phyloP scores from a whole-genome alignment of 2,797 vertebrate genomes.

The Lagocephalus sceleratus region DNA sequence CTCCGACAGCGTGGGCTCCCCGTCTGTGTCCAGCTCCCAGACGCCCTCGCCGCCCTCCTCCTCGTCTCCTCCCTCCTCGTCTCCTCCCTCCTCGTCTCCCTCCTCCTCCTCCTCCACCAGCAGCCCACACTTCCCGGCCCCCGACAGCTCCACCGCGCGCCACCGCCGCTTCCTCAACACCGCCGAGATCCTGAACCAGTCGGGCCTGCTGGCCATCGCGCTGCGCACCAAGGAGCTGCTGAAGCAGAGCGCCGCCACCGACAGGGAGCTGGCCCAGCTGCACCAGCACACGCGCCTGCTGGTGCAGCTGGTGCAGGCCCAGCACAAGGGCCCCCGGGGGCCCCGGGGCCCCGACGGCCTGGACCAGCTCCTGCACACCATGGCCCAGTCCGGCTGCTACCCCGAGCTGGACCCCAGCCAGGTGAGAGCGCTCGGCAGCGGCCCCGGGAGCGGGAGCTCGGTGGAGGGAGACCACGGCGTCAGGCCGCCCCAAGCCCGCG shows the following conservation, averaged over 20 bases:
- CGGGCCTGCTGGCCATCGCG: constrained; percentile 67
- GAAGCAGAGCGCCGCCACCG: constrained; percentile 51
- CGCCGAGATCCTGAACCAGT: constrained; percentile 69
- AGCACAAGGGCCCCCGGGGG: no score
- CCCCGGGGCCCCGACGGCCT: constrained; percentile 31
- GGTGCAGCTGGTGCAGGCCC: constrained; percentile 48
- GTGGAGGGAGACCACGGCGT: constrained; percentile 16
- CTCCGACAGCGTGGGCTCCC: constrained; percentile 36
- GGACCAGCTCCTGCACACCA: constrained; percentile 56
- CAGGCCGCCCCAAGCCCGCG: constrained; percentile 2
- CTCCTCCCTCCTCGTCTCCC: constrained; percentile 23
- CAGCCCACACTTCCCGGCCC: constrained; percentile 21
- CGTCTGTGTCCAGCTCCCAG: constrained; percentile 59
- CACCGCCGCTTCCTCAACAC: constrained; percentile 71
- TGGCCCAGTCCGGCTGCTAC: constrained; percentile 64
- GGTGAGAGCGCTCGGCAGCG: constrained; percentile 11
- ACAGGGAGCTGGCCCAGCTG: constrained; percentile 68
- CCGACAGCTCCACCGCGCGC: constrained; percentile 20
- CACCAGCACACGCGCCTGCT: constrained; percentile 64
- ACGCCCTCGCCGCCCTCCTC: constrained; percentile 33
- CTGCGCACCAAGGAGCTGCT: constrained; percentile 70
- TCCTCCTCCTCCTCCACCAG: constrained; percentile 35
- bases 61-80: constrained; percentile 21
- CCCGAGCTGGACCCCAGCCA: constrained; percentile 36
- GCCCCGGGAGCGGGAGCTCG: constrained; percentile 5